Evolutionary conservation across 2,797 vertebrate genomes (phyloP), one percentile per base, ranked within the genome.

Genomic region (Galago senegalensis): DNA sequence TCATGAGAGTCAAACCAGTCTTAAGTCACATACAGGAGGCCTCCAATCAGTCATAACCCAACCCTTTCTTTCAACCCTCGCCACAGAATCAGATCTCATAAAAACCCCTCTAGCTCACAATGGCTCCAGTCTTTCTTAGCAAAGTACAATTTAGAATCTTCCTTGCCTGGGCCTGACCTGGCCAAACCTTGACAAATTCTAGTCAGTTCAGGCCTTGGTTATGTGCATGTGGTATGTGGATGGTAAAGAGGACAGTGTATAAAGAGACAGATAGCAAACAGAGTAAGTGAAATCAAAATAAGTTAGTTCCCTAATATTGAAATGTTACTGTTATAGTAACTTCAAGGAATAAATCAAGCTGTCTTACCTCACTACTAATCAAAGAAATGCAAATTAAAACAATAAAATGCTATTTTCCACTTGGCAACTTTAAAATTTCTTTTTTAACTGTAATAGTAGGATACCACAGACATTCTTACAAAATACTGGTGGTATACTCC

Each of bases 361-460:
- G n/a, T 49, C 34, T 65, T 79, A 75, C n/a, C 40, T 92, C 75
- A 77, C 25, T 65, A 76, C 12, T 83, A 86, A 79, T n/a, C 11
- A 46, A 63, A 77, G 29, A 88, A 91, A 95, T 60, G 11, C 34
- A 82, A 85, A 87, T 61, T 79, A 46, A 89, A 83, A 53, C 56
- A 92, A 69, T 40, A 76, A 89, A 95, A 92, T 27, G 40, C 13
- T 72, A 27, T 43, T 96, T 95, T 83, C 77, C 40, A 95, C 23
- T 92, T 70, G 89, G 13, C n/a, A 73, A 69, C 2, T 4, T 14
- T 69, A 82, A 91, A 17, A 72, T 31, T 77, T 75, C 27, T 79
- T 49, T 85, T 67, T 49, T 61, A 72, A 43, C 17, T 95, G 37
- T 79, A 76, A 91, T 25, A 93, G 31, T 83, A 20, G 11, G 53